These are phyloP conservation scores for Colossoma macropomum DNA, from an alignment of 2,113 vertebrate genomes.

Conservation along the genomic window DNA sequence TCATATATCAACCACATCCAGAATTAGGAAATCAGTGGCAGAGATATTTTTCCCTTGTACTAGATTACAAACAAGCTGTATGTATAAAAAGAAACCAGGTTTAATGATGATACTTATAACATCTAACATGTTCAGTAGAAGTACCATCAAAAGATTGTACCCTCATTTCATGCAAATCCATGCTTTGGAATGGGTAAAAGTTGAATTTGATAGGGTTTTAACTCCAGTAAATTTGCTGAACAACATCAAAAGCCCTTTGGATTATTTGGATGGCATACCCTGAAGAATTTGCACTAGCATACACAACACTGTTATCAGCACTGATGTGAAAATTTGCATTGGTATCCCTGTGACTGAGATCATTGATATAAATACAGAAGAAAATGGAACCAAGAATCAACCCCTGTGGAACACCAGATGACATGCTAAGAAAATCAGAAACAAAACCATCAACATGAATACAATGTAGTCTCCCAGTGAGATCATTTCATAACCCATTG, in stretches of 20 bases:
- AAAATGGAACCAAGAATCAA: not conserved
- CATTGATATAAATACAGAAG: not conserved
- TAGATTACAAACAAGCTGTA: too few species aligned
- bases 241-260: not conserved
- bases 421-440: not conserved
- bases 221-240: too few species aligned
- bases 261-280: not conserved
- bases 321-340: not conserved
- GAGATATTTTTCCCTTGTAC: too few species aligned
- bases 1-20: too few species aligned
- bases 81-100: too few species aligned
- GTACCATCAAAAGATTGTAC: not conserved
- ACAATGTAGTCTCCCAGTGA: not conserved
- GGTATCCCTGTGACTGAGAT: not conserved
- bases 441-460: not conserved
- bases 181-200: not conserved
- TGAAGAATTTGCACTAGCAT: not conserved
- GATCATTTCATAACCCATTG: not conserved
- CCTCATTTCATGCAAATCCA: not conserved
- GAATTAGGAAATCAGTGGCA: too few species aligned
- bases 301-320: not conserved
- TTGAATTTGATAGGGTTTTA: too few species aligned
- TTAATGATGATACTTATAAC: too few species aligned
- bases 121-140: too few species aligned
- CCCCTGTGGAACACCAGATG: not conserved